A percentile compares a stretch with the other conserved stretches of the same genome.
These are phyloP conservation scores for Pelodiscus sinensis DNA, from an alignment of 2,113 vertebrate species.

Conservation along the genomic window DNA sequence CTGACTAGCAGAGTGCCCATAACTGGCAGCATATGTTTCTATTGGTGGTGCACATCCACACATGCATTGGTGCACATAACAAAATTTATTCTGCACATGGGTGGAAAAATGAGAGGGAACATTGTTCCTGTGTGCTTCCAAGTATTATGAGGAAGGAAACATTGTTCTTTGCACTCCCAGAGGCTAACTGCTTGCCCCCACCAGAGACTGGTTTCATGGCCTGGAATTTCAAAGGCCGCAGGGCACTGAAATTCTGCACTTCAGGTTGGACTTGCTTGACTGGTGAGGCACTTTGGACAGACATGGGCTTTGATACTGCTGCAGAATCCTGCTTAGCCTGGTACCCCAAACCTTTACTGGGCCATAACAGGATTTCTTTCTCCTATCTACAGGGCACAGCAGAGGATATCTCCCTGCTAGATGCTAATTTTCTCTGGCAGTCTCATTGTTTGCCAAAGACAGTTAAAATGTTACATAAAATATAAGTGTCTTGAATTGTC, in stretches of 20 bases:
- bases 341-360: not conserved
- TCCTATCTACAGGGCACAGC: not conserved
- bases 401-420: not conserved
- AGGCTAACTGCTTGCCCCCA: not conserved
- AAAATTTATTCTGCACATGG: no score
- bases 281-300: rapidly evolving
- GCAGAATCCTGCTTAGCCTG: not conserved
- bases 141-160: not conserved
- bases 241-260: rapidly evolving
- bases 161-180: not conserved
- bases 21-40: no score
- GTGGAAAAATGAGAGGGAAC: no score
- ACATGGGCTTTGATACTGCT: not conserved
- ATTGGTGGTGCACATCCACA: no score
- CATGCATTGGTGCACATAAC: no score
- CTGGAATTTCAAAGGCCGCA: not conserved
- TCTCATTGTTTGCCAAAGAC: not conserved
- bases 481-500: not conserved
- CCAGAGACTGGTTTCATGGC: not conserved
- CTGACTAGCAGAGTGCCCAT: no score
- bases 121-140: not conserved
- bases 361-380: not conserved
- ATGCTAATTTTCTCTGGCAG: rapidly evolving
- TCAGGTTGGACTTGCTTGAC: not conserved
- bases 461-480: not conserved